Percentiles rank a stretch among this genome's conserved stretches.
Conservation (phyloP, 2,888 invertebrate species). For the Pristionchus fissidentatus region DNA sequence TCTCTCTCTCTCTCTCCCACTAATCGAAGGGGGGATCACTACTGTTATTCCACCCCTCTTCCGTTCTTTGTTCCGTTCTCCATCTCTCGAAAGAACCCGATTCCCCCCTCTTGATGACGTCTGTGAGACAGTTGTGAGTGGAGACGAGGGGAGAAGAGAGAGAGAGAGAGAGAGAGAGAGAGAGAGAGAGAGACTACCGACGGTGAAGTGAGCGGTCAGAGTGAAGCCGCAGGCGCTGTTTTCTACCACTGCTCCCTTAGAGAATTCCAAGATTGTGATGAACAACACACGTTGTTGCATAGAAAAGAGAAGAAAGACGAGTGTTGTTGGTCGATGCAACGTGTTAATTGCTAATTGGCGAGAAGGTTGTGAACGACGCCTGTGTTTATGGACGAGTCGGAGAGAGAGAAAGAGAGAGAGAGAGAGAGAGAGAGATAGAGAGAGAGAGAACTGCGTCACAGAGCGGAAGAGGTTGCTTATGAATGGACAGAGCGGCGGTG, state of each 20-base stretch:
- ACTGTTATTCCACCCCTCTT: neutral
- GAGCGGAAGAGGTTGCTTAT: neutral
- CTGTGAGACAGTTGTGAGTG: conserved; percentile 17
- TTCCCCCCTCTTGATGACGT: conserved; percentile 41
- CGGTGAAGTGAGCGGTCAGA: neutral
- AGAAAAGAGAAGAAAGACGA: neutral
- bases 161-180: conserved; percentile 9
- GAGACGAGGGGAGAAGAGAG: neutral
- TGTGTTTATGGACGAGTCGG: neutral
- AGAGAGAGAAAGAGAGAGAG: neutral
- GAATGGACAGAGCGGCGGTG: neutral
- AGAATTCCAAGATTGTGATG: neutral
- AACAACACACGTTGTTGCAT: neutral
- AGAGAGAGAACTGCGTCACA: neutral
- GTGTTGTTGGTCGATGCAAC: neutral
- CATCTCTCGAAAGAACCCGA: neutral
- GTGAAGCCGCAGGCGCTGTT: neutral
- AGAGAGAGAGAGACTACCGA: neutral
- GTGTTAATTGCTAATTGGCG: neutral
- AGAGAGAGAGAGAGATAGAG: neutral
- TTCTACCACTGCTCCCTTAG: neutral
- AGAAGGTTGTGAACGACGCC: neutral
- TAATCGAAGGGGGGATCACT: too few species aligned
- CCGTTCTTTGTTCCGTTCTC: conserved; percentile 25
- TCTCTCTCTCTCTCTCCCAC: too few species aligned